Evolutionary conservation across 2,888 invertebrate genomes (phyloP), one percentile per base, ranked within the genome.

Genomic region (Melanophora roralis): DNA sequence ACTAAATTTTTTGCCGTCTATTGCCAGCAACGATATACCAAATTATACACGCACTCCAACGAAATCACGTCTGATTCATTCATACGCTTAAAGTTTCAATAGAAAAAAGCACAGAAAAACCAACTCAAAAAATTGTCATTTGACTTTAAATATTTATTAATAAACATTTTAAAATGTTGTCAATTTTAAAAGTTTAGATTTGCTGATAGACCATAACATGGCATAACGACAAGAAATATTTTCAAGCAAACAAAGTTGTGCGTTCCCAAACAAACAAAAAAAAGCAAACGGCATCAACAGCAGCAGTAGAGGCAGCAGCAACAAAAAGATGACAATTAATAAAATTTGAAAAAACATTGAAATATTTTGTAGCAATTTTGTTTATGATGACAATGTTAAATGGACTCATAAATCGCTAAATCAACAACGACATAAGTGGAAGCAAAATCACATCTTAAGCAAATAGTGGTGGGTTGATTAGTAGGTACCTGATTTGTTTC

Each of bases 121-220:
- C 7, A 3, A 14, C 11, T 27, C 43, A 11, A 14, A 7, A 43
- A n/a, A n/a, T 32, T 43, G 21, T 23, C 19, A 8, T 47, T 68
- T 57, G 32, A 32, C n/a, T 16, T 12, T 45, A 49, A 49, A 38
- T 68, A 68, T n/a, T n/a, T n/a, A n/a, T 68, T 76, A 72, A 72
- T 67, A 72, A 71, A 67, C 53, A 69, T 68, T 69, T 65, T 47
- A 71, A 79, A 75, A 75, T 75, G 45, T 67, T 79, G 79, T 75
- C 62, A 74, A 84, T 84, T 85, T n/a, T 84, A 85, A 86, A 85
- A 84, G 82, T 81, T 80, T 60, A 82, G 83, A 85, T 85, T 59
- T 85, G 85, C 83, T 84, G 83, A 86, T 82, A 82, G 83, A 84
- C 82, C 83, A 84, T 86, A n/a, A 7, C 64, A 55, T 12, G n/a